Base-by-base conservation (phyloP, 1,140 invertebrate species). In the Solenopsis fugax region DNA sequence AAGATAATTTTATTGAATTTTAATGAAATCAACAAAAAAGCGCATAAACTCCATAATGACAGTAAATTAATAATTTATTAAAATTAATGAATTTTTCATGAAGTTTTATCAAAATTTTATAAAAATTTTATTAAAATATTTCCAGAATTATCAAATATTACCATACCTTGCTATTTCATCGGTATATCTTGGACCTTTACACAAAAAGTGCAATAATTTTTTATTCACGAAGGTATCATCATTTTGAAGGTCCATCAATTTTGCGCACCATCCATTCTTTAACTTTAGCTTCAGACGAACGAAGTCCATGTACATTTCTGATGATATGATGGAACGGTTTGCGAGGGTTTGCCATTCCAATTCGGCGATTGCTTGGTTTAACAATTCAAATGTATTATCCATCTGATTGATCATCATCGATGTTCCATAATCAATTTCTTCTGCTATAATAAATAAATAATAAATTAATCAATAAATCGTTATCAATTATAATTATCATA, bases 131-230 rank as follows among this genome's bases (percentile, higher is more conserved):
- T 41, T 41, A 6, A 41, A 41, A 41, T 6, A 6, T 41, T 41
- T 41, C 7, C 4, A 41, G 4, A 12, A 62, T 62, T 77, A n/a
- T 4, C 24, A 52, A 3, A 21, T 0, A 16, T 50, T 29, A 29
- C 12, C 21, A 34, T 78, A 78, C 75, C 18, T 52, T 48, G 45
- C 18, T 18, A 64, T 78, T n/a, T 78, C 45, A 48, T 34, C 2
- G 2, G 58, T 78, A 50, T 78, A 78, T 64, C 64, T 78, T 16
- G 45, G 58, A 37, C 75, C 75, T 34, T 50, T 62, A 12, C 75
- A 78, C 58, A 78, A 21, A 64, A 78, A 78, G 10, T 18, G 24
- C 18, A 64, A 1, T 18, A 78, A 16, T 5, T 50, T 48, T 78
- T 6, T 5, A 18, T 64, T 21, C 10, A 78, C 10, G 0, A 18